A percentile compares a stretch with the other conserved stretches of the same genome.
Conservation (phyloP, 2,113 vertebrate species). For the Mirounga angustirostris region DNA sequence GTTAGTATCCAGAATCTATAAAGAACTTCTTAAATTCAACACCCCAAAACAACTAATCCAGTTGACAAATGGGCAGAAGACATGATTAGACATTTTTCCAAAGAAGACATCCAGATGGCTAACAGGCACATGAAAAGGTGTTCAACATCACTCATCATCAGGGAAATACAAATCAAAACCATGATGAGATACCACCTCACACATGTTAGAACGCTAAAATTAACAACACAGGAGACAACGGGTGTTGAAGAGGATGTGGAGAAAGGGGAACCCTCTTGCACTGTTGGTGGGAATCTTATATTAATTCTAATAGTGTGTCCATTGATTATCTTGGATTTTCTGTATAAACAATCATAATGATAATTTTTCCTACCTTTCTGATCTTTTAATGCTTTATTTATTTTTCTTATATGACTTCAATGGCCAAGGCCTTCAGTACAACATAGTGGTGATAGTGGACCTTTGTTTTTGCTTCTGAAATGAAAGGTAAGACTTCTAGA, state of each 20-base stretch:
- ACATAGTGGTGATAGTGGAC: neutral
- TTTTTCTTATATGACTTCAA: neutral
- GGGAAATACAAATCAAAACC: neutral
- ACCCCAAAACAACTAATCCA: too few species aligned
- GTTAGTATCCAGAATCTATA: too few species aligned
- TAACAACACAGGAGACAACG: neutral
- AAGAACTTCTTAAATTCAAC: too few species aligned
- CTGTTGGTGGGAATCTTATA: neutral
- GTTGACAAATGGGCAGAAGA: too few species aligned
- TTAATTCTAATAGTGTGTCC: slow-evolving; percentile 45
- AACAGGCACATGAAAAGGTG: too few species aligned
- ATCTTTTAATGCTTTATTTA: neutral
- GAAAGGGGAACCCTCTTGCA: neutral
- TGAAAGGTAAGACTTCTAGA: neutral
- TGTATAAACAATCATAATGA: neutral
- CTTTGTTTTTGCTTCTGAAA: neutral
- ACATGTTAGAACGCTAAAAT: neutral
- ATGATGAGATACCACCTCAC: neutral
- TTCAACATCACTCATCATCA: neutral
- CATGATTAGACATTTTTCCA: too few species aligned
- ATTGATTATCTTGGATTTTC: slow-evolving; percentile 44
- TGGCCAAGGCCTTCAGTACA: neutral
- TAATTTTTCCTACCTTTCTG: slow-evolving; percentile 1
- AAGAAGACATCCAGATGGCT: too few species aligned
- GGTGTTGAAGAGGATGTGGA: neutral